Evolutionary conservation across 2,797 vertebrate genomes (phyloP).

Genomic region (Psittacula echo): DNA sequence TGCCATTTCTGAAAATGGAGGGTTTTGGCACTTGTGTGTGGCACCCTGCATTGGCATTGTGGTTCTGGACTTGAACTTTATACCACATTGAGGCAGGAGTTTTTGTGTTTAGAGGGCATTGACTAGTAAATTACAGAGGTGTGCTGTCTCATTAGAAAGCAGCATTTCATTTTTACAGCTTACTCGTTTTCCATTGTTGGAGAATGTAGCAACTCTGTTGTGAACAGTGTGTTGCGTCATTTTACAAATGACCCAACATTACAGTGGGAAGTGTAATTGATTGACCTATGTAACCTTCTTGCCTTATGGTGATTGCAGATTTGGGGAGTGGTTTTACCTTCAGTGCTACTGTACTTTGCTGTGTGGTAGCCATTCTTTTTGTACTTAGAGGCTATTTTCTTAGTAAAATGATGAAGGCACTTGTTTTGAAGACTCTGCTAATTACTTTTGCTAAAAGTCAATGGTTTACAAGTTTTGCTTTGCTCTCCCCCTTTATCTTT

Average conservation of each 20-base stretch:
- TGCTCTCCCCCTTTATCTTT: neutral
- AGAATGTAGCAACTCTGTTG: neutral
- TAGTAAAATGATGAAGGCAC: neutral
- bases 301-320: neutral
- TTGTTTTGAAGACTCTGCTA: neutral
- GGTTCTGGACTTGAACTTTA: neutral
- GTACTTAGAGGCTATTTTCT: neutral
- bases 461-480: neutral
- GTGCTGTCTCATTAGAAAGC: neutral
- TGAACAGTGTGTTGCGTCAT: neutral
- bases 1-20: neutral
- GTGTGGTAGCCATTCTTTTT: neutral
- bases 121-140: neutral
- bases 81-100: neutral
- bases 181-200: neutral
- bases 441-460: neutral
- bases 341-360: neutral
- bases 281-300: neutral
- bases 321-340: neutral
- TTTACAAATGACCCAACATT: neutral
- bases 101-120: neutral
- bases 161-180: neutral
- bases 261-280: neutral
- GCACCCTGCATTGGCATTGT: neutral
- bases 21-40: accelerated